Evolutionary conservation across 2,888 invertebrate species (phyloP), one percentile per base, ranked within the genome.

Genomic region (Lucinisca nassula): DNA sequence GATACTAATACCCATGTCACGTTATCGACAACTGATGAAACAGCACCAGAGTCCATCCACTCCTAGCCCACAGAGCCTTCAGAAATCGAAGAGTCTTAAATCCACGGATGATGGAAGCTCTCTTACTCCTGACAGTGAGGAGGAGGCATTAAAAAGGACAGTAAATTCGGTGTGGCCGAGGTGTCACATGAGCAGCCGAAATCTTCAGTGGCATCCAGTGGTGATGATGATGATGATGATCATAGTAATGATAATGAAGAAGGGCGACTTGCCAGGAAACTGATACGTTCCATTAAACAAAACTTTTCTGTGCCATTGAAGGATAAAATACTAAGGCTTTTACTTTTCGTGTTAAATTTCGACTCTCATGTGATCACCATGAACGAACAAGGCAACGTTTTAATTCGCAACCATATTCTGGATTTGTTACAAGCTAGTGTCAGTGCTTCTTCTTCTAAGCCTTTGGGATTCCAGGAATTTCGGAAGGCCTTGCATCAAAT

Each of bases 401-500:
- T 55, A 4, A 55, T 55, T 55, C 55, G 55, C 55, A 55, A 55
- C n/a, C 17, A 55, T 4, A 8, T 55, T 14, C n/a, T 55, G n/a
- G 55, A 55, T 55, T 55, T 55, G n/a, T 55, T 55, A 55, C 55
- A 21, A 55, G n/a, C 55, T 55, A 55, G 55, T 55, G 55, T 55
- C 55, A 55, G 55, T 55, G 17, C 10, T 55, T 17, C 21, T 55
- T 8, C 10, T 55, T n/a, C 17, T n/a, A 55, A 55, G n/a, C 55
- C 55, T n/a, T 8, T 55, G 55, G 55, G 55, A 8, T 55, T 17
- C 55, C 8, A n/a, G 17, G 55, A 55, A 55, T 55, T 55, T 55
- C 55, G n/a, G 4, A 55, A 55, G n/a, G 17, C 55, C 21, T 55
- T 55, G 55, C 55, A 4, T 4, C 55, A 55, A 21, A 55, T 55